These are phyloP conservation scores for Battus philenor DNA, from an alignment of 1,140 invertebrate genomes.

Conservation along the genomic window DNA sequence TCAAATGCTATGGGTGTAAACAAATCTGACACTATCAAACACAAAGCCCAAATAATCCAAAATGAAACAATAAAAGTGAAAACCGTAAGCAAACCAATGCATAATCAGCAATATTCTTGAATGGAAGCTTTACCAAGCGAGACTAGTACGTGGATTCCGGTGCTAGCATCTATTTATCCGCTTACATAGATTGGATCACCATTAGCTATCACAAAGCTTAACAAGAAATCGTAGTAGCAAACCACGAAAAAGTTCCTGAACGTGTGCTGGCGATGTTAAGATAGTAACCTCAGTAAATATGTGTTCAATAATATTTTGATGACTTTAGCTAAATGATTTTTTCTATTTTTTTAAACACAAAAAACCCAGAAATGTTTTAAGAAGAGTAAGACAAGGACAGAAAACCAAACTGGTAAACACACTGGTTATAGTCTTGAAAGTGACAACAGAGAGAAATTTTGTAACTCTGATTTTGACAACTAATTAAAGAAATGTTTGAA, in stretches of 20 bases:
- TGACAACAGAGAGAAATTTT: conserved; percentile 54
- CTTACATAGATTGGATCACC: conserved; percentile 21
- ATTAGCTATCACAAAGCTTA: conserved; percentile 16
- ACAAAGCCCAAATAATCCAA: conserved; percentile 23
- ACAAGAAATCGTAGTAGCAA: conserved; percentile 24
- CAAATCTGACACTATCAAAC: conserved; percentile 21
- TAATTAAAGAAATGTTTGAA: conserved; percentile 35
- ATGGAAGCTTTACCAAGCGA: no score
- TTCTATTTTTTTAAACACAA: conserved; percentile 24
- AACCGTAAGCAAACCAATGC: conserved; percentile 23
- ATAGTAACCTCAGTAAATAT: conserved; percentile 24
- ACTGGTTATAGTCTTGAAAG: conserved; percentile 30
- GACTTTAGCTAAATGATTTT: conserved; percentile 43
- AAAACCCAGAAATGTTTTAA: conserved; percentile 28
- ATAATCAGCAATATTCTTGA: no score
- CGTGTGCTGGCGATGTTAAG: conserved; percentile 23
- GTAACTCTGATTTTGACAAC: conserved; percentile 28
- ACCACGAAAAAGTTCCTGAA: conserved; percentile 22
- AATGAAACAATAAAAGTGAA: conserved; percentile 18
- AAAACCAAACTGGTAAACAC: no score
- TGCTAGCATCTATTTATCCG: no score
- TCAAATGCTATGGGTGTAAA: conserved; percentile 25
- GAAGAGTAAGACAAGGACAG: conserved; percentile 36
- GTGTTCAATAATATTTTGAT: conserved; percentile 60
- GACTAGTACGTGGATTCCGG: no score